Evolutionary conservation across 2,888 invertebrate genomes (phyloP), one percentile per base, ranked within the genome.

Genomic region (Tachystola acroxantha): DNA sequence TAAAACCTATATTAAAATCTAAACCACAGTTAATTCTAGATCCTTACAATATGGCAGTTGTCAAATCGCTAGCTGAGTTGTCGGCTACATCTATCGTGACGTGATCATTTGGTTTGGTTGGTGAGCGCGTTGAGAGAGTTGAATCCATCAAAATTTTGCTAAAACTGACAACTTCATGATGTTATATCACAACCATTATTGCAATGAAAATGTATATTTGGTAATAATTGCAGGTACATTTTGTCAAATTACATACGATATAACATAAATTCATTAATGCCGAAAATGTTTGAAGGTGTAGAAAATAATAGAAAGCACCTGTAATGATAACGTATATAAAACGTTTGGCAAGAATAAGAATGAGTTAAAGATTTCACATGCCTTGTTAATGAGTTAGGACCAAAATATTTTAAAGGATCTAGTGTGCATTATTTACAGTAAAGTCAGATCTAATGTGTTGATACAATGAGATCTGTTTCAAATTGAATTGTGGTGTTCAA

Each of bases 1-100:
- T 62, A 59, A 55, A 25, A 49, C 39, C 46, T 55, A 58, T 43
- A n/a, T n/a, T n/a, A n/a, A n/a, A 52, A 61, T 48, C 66, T 73
- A 76, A 68, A 68, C 67, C 70, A 66, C 64, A 62, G 62, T 70
- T 71, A 74, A 52, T 66, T 56, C 73, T 81, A 81, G 60, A 67
- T 78, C 58, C 81, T 85, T 84, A 86, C 74, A 76, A 74, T 86
- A 86, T 86, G 86, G 86, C 86, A 85, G 86, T 86, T 80, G 76
- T 82, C 78, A 75, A 76, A 75, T 79, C 69, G 82, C 81, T 86
- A 86, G 85, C 85, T 79, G 80, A 74, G 79, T 82, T 82, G 27
- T 29, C 13, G 25, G 36, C 16, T 32, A 28, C 47, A 54, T 46
- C 45, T 36, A 41, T 4, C 6, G 3, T 16, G 57, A 48, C 59